Percentiles rank a stretch among this genome's conserved stretches.
phyloP scores from a whole-genome alignment of 2,113 vertebrate genomes.

The Danio rerio region DNA sequence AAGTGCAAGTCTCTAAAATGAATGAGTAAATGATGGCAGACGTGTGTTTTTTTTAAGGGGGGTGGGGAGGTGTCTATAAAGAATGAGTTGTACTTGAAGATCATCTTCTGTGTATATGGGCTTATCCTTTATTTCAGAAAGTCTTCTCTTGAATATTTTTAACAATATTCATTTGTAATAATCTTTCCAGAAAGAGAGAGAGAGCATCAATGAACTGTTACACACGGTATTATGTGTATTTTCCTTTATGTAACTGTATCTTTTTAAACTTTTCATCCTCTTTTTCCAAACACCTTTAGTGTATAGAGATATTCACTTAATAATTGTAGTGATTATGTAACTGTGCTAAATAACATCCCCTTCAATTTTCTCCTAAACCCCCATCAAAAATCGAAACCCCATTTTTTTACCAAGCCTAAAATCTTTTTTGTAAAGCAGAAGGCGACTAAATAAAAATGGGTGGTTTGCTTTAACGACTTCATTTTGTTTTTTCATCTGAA shows the following conservation, averaged over 20 bases:
- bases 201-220: background rate
- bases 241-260: conserved; percentile 26
- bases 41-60: background rate
- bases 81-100: conserved; percentile 23
- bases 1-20: background rate
- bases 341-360: background rate
- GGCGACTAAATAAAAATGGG: background rate
- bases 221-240: conserved; percentile 10
- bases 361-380: background rate
- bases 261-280: background rate
- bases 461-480: background rate
- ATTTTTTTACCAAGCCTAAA: conserved; percentile 4
- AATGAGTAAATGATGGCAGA: background rate
- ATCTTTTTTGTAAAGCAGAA: background rate
- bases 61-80: background rate
- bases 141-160: conserved; percentile 17
- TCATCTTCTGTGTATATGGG: background rate
- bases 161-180: background rate
- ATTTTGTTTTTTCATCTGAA: conserved; percentile 1
- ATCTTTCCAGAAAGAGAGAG: too few species aligned
- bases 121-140: background rate
- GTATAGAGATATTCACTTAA: conserved; percentile 4
- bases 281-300: conserved; percentile 14
- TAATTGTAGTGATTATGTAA: conserved; percentile 8
- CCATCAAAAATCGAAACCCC: background rate